Evolutionary conservation across 1,140 invertebrate species (phyloP).

Genomic region (Orius insidiosus): DNA sequence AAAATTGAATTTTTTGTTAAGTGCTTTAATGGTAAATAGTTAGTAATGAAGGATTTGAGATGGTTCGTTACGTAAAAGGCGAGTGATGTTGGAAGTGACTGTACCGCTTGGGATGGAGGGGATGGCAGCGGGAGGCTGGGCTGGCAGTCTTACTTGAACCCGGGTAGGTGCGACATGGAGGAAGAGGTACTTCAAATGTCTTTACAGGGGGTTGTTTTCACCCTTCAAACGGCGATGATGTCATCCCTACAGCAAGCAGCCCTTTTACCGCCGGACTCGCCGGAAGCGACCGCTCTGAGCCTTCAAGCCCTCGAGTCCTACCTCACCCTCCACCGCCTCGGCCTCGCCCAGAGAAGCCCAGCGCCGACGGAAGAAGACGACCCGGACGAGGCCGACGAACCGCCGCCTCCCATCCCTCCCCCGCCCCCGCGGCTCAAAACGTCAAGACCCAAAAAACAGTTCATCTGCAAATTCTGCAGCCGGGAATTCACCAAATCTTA

Average conservation of each 20-base stretch:
- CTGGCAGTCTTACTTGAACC: conserved; percentile 2
- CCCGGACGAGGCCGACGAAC: conserved; percentile 13
- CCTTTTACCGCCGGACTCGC: conserved; percentile 53
- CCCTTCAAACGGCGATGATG: conserved; percentile 57
- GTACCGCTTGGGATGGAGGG: conserved; percentile 1
- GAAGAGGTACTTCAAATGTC: conserved; percentile 27
- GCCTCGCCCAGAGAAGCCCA: conserved; percentile 27
- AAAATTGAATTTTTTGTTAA: too few species aligned
- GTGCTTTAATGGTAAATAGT: too few species aligned
- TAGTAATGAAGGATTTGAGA: too few species aligned
- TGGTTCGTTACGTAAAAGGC: background rate
- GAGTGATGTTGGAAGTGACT: conserved; percentile 6
- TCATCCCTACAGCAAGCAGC: conserved; percentile 56
- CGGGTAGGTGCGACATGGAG: conserved; percentile 6
- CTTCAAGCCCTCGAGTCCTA: conserved; percentile 68
- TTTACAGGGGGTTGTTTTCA: conserved; percentile 49
- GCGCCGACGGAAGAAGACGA: conserved; percentile 30
- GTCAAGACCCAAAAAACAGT: conserved; percentile 46
- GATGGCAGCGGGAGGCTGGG: conserved; percentile 6
- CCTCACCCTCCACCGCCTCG: conserved; percentile 53
- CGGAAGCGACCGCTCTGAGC: conserved; percentile 59
- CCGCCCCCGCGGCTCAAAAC: conserved; percentile 27
- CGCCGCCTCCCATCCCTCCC: conserved; percentile 20
- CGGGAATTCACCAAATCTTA: conserved; percentile 96
- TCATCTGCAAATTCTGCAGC: conserved; percentile 85